These are phyloP conservation scores for Oscheius sp. DNA, from an alignment of 2,888 invertebrate species.

Conservation along the genomic window DNA sequence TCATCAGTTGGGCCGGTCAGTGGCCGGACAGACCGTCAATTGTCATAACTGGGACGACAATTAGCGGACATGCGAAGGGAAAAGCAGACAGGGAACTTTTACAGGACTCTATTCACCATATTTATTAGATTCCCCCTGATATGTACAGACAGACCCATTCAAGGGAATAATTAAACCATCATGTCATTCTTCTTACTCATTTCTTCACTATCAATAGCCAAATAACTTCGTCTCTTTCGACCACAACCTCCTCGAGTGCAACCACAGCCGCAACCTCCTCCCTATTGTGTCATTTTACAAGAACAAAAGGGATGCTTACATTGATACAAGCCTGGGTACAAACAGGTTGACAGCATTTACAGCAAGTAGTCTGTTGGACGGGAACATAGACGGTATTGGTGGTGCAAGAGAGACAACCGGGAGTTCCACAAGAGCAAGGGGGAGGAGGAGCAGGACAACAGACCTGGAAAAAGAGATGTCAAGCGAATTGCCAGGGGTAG, in stretches of 20 bases:
- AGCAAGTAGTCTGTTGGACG: conserved; percentile 53
- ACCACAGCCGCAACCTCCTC: conserved; percentile 59
- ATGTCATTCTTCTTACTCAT: conserved; percentile 29
- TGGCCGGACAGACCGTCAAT: not conserved
- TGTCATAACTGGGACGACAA: conserved; percentile 22
- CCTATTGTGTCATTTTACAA: conserved; percentile 25
- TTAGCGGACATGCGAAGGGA: no score
- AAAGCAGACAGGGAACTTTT: no score
- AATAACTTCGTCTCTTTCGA: conserved; percentile 48
- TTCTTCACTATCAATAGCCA: conserved; percentile 52
- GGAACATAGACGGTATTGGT: conserved; percentile 51
- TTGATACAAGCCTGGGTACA: conserved; percentile 58
- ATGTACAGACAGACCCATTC: conserved; percentile 7
- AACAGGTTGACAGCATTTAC: conserved; percentile 59
- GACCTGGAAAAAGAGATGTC: conserved; percentile 24
- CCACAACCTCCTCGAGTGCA: conserved; percentile 58
- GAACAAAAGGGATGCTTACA: conserved; percentile 24
- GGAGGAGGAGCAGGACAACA: conserved; percentile 47
- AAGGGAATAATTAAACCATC: not conserved
- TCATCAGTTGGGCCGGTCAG: not conserved
- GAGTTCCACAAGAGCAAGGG: conserved; percentile 49
- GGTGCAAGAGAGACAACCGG: conserved; percentile 45
- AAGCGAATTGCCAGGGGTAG: not conserved
- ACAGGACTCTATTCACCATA: no score
- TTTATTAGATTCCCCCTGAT: not conserved